A percentile compares a stretch with the other conserved stretches of the same genome.
Evolutionary conservation across 2,113 vertebrate genomes (phyloP).

Genomic region (Mustelus asterias): DNA sequence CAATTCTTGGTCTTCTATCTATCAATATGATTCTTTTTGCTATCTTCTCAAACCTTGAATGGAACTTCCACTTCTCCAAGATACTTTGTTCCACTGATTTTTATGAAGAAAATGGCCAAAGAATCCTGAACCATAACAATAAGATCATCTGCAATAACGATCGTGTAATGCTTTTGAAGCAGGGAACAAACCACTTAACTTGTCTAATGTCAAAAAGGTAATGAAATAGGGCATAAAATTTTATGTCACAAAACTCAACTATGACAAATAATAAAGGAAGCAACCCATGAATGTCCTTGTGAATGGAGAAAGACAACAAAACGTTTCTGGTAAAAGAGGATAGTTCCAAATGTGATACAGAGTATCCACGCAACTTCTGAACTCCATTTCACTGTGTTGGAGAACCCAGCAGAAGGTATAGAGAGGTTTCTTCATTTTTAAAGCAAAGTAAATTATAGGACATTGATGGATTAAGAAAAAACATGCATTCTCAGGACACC

Average conservation of each 20-base stretch:
- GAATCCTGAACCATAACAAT: background rate
- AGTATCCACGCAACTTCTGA: background rate
- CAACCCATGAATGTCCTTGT: background rate
- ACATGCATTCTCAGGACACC: no score
- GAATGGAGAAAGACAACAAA: background rate
- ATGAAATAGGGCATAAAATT: background rate
- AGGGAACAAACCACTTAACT: background rate
- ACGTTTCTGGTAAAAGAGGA: background rate
- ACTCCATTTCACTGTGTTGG: background rate
- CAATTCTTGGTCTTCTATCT: background rate
- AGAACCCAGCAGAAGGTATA: background rate
- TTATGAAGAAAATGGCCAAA: background rate
- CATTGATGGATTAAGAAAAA: background rate
- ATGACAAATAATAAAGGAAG: background rate
- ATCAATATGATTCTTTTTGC: background rate
- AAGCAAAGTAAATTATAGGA: background rate
- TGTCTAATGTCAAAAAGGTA: background rate
- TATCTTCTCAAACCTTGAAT: background rate
- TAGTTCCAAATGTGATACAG: background rate
- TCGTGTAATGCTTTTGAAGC: background rate
- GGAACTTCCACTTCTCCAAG: background rate
- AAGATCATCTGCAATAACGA: background rate
- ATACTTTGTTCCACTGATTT: background rate
- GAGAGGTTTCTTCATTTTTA: background rate
- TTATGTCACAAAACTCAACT: background rate